Evolutionary conservation across 2,113 vertebrate genomes (phyloP).

Genomic region (Neopipo cinnamomea): DNA sequence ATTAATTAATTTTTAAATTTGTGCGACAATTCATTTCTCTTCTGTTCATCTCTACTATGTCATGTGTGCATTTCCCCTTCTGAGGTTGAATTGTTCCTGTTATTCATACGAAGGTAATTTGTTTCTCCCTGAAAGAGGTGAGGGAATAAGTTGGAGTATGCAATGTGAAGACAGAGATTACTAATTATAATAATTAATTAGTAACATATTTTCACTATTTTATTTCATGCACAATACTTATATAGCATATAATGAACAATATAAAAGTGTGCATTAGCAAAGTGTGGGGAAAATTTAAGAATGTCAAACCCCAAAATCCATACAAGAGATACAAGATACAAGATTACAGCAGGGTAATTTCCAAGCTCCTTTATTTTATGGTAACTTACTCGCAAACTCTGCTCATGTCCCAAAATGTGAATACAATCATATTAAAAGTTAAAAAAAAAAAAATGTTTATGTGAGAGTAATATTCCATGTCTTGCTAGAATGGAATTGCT

Average conservation of each 20-base stretch:
- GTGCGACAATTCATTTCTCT: background rate
- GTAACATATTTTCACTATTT: background rate
- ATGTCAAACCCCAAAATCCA: background rate
- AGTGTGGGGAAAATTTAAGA: background rate
- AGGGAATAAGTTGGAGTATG: background rate
- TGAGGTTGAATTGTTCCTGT: background rate
- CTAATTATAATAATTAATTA: background rate
- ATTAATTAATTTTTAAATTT: background rate
- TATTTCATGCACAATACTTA: background rate
- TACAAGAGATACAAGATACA: background rate
- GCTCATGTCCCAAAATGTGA: background rate
- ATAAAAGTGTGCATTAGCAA: background rate
- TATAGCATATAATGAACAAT: background rate
- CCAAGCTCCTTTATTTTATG: background rate
- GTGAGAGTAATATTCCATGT: background rate
- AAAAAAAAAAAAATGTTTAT: background rate
- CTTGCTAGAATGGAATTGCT: background rate
- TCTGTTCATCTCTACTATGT: background rate
- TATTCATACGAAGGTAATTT: background rate
- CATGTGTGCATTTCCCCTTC: background rate
- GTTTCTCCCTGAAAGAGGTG: background rate
- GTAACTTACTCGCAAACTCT: background rate
- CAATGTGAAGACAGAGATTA: background rate
- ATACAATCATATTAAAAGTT: background rate
- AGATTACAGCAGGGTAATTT: background rate